Evolutionary conservation across 2,888 invertebrate genomes (phyloP).

Genomic region (Aplocera efformata): DNA sequence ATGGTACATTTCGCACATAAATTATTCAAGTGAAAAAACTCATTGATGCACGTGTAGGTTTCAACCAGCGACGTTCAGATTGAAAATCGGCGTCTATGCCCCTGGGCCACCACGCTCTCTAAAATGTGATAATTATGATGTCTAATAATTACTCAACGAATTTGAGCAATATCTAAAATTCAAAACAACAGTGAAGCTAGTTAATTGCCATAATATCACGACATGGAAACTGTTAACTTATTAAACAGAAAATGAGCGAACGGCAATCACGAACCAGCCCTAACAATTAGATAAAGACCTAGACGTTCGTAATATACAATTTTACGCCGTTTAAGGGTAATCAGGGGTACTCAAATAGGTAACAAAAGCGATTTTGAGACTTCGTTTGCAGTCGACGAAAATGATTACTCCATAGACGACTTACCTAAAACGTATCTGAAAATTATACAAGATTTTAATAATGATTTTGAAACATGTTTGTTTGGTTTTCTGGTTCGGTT

Average conservation of each 20-base stretch:
- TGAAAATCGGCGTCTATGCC: too few species aligned
- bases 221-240: constrained; percentile 5
- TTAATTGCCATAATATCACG: not conserved
- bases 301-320: constrained; percentile 10
- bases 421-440: too few species aligned
- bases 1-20: too few species aligned
- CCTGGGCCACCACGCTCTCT: too few species aligned
- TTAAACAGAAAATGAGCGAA: constrained; percentile 13
- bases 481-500: constrained; percentile 2
- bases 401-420: too few species aligned
- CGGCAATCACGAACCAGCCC: constrained; percentile 5
- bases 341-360: not conserved
- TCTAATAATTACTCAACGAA: too few species aligned
- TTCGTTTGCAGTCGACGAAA: not conserved
- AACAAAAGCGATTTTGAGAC: not conserved
- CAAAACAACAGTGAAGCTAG: not conserved
- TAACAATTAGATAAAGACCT: constrained; percentile 18
- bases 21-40: too few species aligned
- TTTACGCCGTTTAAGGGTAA: constrained; percentile 10
- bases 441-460: too few species aligned
- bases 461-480: not conserved
- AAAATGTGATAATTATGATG: too few species aligned
- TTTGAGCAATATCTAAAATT: not conserved
- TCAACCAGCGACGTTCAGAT: too few species aligned
- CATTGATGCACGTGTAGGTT: too few species aligned